phyloP scores from a whole-genome alignment of 1,140 invertebrate genomes.

The Bombyx mandarina region DNA sequence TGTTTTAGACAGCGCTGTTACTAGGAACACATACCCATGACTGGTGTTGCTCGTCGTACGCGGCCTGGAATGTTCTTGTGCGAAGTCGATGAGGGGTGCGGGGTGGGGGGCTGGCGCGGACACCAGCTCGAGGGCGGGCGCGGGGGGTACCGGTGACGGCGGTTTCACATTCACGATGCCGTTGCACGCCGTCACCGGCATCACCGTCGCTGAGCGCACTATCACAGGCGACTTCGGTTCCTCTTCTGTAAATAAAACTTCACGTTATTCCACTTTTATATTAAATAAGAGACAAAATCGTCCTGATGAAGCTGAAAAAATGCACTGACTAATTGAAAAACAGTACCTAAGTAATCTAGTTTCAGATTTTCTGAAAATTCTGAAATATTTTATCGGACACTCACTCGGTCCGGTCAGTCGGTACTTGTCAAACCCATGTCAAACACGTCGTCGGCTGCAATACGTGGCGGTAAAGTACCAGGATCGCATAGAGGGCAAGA shows the following conservation, averaged over 20 bases:
- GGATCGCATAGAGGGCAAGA: constrained; percentile 40
- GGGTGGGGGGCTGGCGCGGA: constrained; percentile 21
- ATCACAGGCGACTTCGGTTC: constrained; percentile 56
- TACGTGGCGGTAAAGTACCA: constrained; percentile 67
- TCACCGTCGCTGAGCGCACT: constrained; percentile 44
- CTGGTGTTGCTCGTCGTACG: constrained; percentile 45
- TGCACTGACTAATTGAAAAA: too few relatives aligned
- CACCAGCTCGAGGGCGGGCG: constrained; percentile 21
- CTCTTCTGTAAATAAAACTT: constrained; percentile 52
- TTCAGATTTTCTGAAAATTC: too few relatives aligned
- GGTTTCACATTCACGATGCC: constrained; percentile 42
- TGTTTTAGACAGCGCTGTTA: constrained; percentile 45
- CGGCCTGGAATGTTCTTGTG: constrained; percentile 68
- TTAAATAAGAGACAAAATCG: background rate
- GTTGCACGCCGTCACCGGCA: constrained; percentile 47
- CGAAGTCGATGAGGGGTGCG: constrained; percentile 47
- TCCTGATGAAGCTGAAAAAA: too few relatives aligned
- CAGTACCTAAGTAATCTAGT: too few relatives aligned
- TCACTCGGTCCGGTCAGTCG: constrained; percentile 13
- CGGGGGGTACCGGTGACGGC: constrained; percentile 30
- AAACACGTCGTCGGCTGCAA: constrained; percentile 56
- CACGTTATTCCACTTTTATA: constrained; percentile 17
- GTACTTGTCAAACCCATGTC: constrained; percentile 56
- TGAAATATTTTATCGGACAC: background rate
- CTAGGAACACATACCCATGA: constrained; percentile 57